Evolutionary conservation across 2,888 invertebrate genomes (phyloP).

Genomic region (Lithophane leautieri): DNA sequence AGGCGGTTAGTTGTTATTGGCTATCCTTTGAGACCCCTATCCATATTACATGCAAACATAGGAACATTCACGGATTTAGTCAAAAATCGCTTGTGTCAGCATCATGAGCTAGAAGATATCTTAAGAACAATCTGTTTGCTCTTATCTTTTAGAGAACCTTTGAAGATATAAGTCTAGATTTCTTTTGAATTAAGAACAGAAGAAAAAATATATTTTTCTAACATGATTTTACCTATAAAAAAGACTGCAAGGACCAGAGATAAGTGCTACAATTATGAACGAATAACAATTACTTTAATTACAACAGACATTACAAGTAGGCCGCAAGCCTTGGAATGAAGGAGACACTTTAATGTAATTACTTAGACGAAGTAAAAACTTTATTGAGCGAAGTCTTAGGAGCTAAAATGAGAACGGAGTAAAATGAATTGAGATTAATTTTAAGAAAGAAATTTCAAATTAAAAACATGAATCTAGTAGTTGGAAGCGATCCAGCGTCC

Average conservation of each 20-base stretch:
- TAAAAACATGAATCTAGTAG: conserved; percentile 36
- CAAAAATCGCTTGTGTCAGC: neutral
- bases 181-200: neutral
- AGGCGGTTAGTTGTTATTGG: conserved; percentile 20
- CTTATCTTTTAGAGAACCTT: neutral
- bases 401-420: conserved; percentile 13
- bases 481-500: conserved; percentile 30
- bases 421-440: conserved; percentile 36
- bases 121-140: neutral
- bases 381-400: conserved; percentile 11
- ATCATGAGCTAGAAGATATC: neutral
- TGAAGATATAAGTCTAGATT: neutral
- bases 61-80: neutral
- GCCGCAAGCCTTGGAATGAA: conserved; percentile 15
- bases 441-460: conserved; percentile 16
- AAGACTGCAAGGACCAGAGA: neutral
- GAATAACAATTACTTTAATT: conserved; percentile 18
- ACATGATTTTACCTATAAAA: conserved; percentile 6
- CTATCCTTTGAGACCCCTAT: neutral
- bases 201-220: neutral
- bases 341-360: conserved; percentile 43
- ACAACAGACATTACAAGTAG: conserved; percentile 11
- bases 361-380: conserved; percentile 36
- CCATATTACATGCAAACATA: conserved; percentile 3
- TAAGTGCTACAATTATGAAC: conserved; percentile 13